Conservation (phyloP, 37 sponge, comb jelly and placozoan genomes). For the Spongilla lacustris region DNA sequence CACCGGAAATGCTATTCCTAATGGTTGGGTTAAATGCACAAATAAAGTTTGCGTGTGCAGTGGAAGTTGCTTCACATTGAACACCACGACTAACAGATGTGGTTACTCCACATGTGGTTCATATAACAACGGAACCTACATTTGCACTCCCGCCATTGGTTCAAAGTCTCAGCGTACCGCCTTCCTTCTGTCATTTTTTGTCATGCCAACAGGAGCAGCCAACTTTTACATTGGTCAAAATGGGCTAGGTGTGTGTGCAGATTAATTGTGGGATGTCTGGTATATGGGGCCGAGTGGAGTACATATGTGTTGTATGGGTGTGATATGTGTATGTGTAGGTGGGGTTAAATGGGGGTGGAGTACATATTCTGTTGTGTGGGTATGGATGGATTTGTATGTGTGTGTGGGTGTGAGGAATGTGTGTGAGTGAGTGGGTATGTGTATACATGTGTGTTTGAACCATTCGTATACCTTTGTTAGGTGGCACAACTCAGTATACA, state of each 20-base stretch:
- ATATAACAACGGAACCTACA: background rate
- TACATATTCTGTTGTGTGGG: too few species aligned
- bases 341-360: too few species aligned
- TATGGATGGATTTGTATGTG: too few species aligned
- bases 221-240: conserved; percentile 86
- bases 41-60: background rate
- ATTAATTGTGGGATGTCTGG: too few species aligned
- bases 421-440: too few species aligned
- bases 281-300: too few species aligned
- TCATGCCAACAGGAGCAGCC: conserved; percentile 76
- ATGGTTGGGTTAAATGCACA: background rate
- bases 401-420: too few species aligned
- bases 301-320: too few species aligned
- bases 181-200: conserved; percentile 63
- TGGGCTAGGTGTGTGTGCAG: conserved; percentile 42
- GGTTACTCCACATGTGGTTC: background rate
- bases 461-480: too few species aligned
- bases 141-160: background rate
- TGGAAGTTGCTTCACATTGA: background rate
- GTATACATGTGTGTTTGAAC: too few species aligned
- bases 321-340: too few species aligned
- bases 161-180: conserved; percentile 46
- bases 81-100: background rate
- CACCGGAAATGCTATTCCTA: background rate
- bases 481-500: background rate